Evolutionary conservation across 2,888 invertebrate genomes (phyloP).

Genomic region (Ochropleura plecta): DNA sequence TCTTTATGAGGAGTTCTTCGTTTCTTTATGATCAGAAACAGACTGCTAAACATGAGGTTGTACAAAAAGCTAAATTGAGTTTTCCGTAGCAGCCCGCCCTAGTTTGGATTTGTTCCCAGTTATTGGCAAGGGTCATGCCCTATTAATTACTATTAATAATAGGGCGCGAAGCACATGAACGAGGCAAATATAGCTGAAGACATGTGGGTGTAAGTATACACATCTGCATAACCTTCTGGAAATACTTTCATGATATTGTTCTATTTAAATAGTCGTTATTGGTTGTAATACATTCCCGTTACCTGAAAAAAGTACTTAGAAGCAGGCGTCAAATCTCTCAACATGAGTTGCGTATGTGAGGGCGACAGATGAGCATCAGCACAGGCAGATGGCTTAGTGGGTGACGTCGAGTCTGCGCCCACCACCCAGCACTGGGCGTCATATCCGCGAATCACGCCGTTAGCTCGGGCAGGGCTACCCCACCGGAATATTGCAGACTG

Average conservation of each 20-base stretch:
- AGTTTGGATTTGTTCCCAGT: not conserved
- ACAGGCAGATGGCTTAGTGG: constrained; percentile 88
- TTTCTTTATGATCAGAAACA: not conserved
- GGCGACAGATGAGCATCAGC: constrained; percentile 88
- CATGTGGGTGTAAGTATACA: not conserved
- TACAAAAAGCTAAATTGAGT: not conserved
- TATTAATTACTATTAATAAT: too few relatives aligned
- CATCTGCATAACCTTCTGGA: not conserved
- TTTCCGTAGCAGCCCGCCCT: not conserved
- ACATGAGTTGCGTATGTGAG: constrained; percentile 90
- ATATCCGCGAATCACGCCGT: constrained; percentile 94
- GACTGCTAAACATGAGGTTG: not conserved
- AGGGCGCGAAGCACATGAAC: not conserved
- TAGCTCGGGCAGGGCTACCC: constrained; percentile 93
- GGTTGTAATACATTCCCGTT: constrained; percentile 48
- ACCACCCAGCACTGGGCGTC: constrained; percentile 92
- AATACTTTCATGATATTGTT: not conserved
- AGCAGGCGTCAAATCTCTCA: constrained; percentile 90
- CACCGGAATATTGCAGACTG: constrained; percentile 94
- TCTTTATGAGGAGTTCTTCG: too few relatives aligned
- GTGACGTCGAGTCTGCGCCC: constrained; percentile 53
- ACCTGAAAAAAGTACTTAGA: constrained; percentile 93
- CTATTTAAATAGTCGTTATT: too few relatives aligned
- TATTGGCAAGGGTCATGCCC: too few relatives aligned
- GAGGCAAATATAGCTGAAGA: not conserved